phyloP scores from a whole-genome alignment of 2,888 invertebrate species.

The Cephus pulcher region DNA sequence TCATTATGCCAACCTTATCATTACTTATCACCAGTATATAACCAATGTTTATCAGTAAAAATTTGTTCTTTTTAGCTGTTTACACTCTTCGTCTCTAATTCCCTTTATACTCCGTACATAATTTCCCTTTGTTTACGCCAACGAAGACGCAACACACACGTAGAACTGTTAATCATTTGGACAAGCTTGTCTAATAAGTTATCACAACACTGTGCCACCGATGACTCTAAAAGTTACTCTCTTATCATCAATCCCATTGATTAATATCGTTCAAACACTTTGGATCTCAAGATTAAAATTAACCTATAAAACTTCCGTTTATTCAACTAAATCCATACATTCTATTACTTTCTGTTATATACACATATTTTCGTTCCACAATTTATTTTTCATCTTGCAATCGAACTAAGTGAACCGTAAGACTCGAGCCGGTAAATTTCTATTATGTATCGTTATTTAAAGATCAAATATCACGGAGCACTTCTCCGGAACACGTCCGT shows the following conservation, averaged over 20 bases:
- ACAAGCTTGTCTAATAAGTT: neutral
- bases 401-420: neutral
- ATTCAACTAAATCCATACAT: neutral
- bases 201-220: neutral
- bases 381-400: neutral
- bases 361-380: neutral
- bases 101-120: neutral
- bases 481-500: slow-evolving; percentile 8
- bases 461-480: neutral
- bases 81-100: neutral
- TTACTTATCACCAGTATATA: neutral
- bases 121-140: neutral
- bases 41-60: neutral
- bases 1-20: neutral
- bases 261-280: neutral
- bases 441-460: neutral
- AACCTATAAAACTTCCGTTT: neutral
- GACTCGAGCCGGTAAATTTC: neutral
- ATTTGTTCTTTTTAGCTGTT: neutral
- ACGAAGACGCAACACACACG: neutral
- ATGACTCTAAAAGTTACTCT: neutral
- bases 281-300: neutral
- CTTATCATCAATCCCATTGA: neutral
- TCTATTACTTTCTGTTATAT: neutral
- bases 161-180: neutral